Conservation (phyloP, 2,113 vertebrate species). For the Gallinago undulata region DNA sequence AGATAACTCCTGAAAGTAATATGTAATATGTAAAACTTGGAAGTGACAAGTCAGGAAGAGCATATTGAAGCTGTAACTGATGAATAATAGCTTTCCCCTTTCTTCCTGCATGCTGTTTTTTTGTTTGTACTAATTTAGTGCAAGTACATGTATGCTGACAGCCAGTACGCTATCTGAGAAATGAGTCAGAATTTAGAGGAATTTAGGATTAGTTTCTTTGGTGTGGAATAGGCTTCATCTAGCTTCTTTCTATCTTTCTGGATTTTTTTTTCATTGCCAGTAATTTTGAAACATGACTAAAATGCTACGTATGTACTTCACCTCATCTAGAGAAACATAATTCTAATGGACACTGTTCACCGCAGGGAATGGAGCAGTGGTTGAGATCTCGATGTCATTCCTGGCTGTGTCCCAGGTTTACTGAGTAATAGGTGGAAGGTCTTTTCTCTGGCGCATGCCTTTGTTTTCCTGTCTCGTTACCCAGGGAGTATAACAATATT, state of each 20-base stretch:
- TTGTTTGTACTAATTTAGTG: constrained; percentile 13
- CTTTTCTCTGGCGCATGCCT: neutral
- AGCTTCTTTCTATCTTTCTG: neutral
- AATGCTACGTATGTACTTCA: neutral
- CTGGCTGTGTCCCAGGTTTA: neutral
- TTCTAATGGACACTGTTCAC: neutral
- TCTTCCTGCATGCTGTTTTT: neutral
- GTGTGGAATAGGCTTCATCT: neutral
- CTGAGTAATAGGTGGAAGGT: neutral
- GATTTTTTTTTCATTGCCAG: neutral
- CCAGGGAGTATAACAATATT: neutral
- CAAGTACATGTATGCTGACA: neutral
- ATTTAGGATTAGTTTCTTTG: neutral
- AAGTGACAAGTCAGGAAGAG: neutral
- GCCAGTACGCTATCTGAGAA: neutral
- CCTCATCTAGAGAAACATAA: neutral
- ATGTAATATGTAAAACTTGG: neutral
- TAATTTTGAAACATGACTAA: neutral
- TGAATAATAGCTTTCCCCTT: neutral
- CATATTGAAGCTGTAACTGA: neutral
- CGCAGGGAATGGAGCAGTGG: neutral
- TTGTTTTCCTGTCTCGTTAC: neutral
- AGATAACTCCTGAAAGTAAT: neutral
- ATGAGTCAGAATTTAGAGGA: neutral
- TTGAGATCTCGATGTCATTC: neutral